A percentile compares a stretch with the other conserved stretches of the same genome.
These are phyloP conservation scores for Apocheima hispidaria DNA, from an alignment of 2,888 invertebrate species.

Conservation along the genomic window DNA sequence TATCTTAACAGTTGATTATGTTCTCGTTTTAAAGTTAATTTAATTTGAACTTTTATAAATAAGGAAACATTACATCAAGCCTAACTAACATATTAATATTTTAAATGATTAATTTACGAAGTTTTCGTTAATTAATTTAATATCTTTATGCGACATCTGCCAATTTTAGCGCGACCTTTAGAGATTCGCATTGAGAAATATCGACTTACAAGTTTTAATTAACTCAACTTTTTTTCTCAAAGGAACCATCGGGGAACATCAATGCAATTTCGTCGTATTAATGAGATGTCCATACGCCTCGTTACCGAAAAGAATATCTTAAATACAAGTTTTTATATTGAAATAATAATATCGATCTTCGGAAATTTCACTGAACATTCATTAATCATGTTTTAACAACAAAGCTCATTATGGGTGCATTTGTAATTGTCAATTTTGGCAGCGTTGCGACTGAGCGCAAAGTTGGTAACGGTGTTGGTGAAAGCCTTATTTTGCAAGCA, in stretches of 20 bases:
- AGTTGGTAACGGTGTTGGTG: slow-evolving; percentile 51
- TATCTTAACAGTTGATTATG: slow-evolving; percentile 45
- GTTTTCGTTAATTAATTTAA: slow-evolving; percentile 25
- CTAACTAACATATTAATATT: slow-evolving; percentile 12
- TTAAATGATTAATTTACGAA: slow-evolving; percentile 17
- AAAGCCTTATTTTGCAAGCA: slow-evolving; percentile 51
- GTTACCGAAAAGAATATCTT: slow-evolving; percentile 43
- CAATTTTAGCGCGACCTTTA: slow-evolving; percentile 41
- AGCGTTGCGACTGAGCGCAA: slow-evolving; percentile 51
- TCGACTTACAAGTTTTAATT: slow-evolving; percentile 30
- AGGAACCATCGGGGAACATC: slow-evolving; percentile 36
- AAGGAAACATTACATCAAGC: slow-evolving; percentile 1
- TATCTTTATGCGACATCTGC: slow-evolving; percentile 41
- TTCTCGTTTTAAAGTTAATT: slow-evolving; percentile 30
- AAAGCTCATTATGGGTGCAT: slow-evolving; percentile 78
- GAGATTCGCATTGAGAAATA: slow-evolving; percentile 25
- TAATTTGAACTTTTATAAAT: slow-evolving; percentile 6
- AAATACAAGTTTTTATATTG: slow-evolving; percentile 42
- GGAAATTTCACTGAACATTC: slow-evolving; percentile 64
- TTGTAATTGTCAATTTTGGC: slow-evolving; percentile 80
- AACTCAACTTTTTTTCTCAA: slow-evolving; percentile 28
- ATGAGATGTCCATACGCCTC: slow-evolving; percentile 41
- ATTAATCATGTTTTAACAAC: slow-evolving; percentile 77
- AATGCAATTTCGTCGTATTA: slow-evolving; percentile 38
- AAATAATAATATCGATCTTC: slow-evolving; percentile 42